Base-by-base conservation (phyloP, 2,797 vertebrate genomes). In the Loriculus beryllinus region DNA sequence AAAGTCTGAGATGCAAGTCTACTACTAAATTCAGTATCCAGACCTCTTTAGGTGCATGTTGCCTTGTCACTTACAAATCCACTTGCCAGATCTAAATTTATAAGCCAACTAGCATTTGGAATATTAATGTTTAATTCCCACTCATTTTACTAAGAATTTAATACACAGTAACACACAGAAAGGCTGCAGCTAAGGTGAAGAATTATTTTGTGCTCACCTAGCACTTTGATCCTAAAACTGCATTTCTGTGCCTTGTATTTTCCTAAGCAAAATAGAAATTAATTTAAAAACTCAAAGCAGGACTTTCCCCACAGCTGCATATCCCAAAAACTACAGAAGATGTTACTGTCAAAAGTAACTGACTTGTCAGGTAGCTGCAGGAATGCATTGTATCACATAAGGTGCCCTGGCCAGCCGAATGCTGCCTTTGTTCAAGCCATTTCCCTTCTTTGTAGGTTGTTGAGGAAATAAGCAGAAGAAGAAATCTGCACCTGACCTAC, bases 341-440 rank as follows among this genome's bases (percentile, higher is more conserved):
- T 56, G 9, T 8, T 82, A 57, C 65, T 15, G 31, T 65, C 47
- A 70, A 29, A 51, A 48, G 7, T 51, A 64, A 65, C n/a, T 45
- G 35, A 45, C 7, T 49, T 83, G 7, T 62, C 54, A 65, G 14
- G 12, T 25, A 17, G 6, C 15, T 43, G 29, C 43, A 84, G 28
- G 33, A 59, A 42, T 10, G 21, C 1, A 1, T 25, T 17, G 6
- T 10, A 39, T 15, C 10, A 15, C 1, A 10, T 18, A 15, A 40
- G 10, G 9, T 37, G n/a, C 68, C 48, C 33, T 43, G 48, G 62
- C 13, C 42, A 52, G 33, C 4, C 33, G 21, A 54, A 51, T 2
- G 1, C 29, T 65, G 18, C 12, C 13, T 62, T 85, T 51, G 31
- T 14, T 65, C 25, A 71, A 60, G 13, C 3, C 15, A 8, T 19